A percentile compares a stretch with the other conserved stretches of the same genome.
Conservation (phyloP, 1,140 invertebrate genomes). For the Globodera ellingtonae region DNA sequence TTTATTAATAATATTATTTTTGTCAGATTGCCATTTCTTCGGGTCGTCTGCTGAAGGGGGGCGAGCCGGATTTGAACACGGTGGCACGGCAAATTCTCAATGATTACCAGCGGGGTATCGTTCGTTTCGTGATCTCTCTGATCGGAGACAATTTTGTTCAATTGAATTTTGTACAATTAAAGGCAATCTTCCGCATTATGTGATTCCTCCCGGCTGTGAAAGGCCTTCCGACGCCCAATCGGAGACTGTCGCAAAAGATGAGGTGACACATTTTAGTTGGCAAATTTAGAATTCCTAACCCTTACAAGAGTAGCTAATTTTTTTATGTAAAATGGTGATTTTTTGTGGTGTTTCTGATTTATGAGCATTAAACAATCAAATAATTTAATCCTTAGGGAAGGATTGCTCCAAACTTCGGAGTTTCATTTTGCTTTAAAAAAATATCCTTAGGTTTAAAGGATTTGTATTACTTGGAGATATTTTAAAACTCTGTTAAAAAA, state of each 20-base stretch:
- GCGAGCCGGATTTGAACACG: conserved; percentile 85
- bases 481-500: no score
- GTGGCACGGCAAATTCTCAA: conserved; percentile 93
- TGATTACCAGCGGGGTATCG: conserved; percentile 92
- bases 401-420: no score
- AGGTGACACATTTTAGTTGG: neutral
- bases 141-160: neutral
- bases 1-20: neutral
- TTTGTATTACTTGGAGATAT: no score
- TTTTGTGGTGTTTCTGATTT: no score
- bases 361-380: no score
- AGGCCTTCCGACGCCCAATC: conserved; percentile 32
- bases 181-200: conserved; percentile 51
- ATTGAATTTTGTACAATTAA: neutral
- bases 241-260: conserved; percentile 24
- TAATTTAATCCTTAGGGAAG: no score
- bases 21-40: conserved; percentile 72
- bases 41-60: conserved; percentile 91
- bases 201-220: conserved; percentile 54
- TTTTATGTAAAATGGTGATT: no score
- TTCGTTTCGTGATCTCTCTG: conserved; percentile 72
- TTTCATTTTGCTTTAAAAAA: no score
- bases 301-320: no score
- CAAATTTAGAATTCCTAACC: no score
- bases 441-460: no score